phyloP scores from a whole-genome alignment of 2,888 invertebrate species.

The Drosophila koepferae region DNA sequence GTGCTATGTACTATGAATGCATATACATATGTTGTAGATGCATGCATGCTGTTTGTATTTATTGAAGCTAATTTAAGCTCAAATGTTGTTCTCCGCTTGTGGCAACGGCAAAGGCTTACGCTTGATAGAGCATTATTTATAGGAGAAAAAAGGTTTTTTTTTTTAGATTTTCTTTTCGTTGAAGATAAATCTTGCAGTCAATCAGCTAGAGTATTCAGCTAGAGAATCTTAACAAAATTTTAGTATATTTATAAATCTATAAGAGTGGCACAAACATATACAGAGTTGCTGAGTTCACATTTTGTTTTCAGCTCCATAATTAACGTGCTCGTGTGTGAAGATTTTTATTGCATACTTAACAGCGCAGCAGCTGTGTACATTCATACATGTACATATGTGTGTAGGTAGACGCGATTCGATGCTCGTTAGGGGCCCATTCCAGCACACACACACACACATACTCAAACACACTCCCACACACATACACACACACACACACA shows the following conservation, averaged over 20 bases:
- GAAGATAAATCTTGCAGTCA: not conserved
- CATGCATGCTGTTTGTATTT: constrained; percentile 40
- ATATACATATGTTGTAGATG: not conserved
- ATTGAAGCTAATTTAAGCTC: constrained; percentile 60
- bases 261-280: constrained; percentile 6
- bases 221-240: not conserved
- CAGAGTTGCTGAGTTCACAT: constrained; percentile 11
- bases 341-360: constrained; percentile 77
- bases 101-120: no score
- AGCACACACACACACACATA: constrained; percentile 8
- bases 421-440: constrained; percentile 62
- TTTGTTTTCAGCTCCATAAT: constrained; percentile 47
- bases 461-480: constrained; percentile 8
- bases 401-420: constrained; percentile 38
- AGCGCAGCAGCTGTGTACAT: constrained; percentile 26
- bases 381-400: not conserved
- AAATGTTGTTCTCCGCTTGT: constrained; percentile 3
- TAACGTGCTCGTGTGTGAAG: constrained; percentile 75
- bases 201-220: not conserved
- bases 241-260: not conserved
- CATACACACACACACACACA: constrained; percentile 22
- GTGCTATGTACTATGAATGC: not conserved
- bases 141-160: no score
- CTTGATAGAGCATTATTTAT: no score
- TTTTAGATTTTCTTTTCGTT: no score